Percentiles rank a stretch among this genome's conserved stretches.
Conservation (phyloP, 1,140 invertebrate genomes). For the Hyles vespertilio region DNA sequence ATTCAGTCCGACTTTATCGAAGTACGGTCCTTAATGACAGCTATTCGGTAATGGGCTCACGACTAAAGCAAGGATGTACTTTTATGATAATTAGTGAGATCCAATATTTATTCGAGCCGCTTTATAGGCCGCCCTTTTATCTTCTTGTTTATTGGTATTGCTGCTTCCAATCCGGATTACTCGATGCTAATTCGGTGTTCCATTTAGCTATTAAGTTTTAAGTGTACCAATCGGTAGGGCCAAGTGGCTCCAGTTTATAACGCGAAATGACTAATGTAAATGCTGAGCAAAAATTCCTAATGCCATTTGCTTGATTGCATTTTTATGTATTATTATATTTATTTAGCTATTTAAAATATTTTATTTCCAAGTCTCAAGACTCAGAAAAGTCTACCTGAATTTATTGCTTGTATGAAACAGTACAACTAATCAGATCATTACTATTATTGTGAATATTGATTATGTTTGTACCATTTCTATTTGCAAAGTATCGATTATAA, state of each 20-base stretch:
- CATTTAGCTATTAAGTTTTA: conserved; percentile 37
- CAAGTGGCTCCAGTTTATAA: background rate
- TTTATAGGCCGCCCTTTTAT: conserved; percentile 59
- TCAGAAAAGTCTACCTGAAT: too few relatives aligned
- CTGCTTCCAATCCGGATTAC: conserved; percentile 41
- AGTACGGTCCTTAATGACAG: conserved; percentile 56
- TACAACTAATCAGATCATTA: too few relatives aligned
- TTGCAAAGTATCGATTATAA: too few relatives aligned
- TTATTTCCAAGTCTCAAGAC: too few relatives aligned
- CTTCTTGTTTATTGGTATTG: conserved; percentile 61
- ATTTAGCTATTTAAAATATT: too few relatives aligned
- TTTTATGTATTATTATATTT: too few relatives aligned
- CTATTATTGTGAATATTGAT: too few relatives aligned
- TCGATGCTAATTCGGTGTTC: conserved; percentile 45
- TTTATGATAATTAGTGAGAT: conserved; percentile 70
- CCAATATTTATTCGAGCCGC: conserved; percentile 61
- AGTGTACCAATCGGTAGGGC: conserved; percentile 25
- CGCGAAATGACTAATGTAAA: background rate
- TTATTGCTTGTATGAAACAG: too few relatives aligned
- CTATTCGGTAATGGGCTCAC: conserved; percentile 61
- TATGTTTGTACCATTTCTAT: too few relatives aligned
- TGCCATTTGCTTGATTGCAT: too few relatives aligned
- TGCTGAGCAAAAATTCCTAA: background rate
- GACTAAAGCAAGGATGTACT: conserved; percentile 50
- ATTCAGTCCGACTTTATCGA: conserved; percentile 41